These are phyloP conservation scores for Diacarnus erythraeanus DNA, from an alignment of 37 sponge, comb jelly and placozoan species.

Conservation along the genomic window DNA sequence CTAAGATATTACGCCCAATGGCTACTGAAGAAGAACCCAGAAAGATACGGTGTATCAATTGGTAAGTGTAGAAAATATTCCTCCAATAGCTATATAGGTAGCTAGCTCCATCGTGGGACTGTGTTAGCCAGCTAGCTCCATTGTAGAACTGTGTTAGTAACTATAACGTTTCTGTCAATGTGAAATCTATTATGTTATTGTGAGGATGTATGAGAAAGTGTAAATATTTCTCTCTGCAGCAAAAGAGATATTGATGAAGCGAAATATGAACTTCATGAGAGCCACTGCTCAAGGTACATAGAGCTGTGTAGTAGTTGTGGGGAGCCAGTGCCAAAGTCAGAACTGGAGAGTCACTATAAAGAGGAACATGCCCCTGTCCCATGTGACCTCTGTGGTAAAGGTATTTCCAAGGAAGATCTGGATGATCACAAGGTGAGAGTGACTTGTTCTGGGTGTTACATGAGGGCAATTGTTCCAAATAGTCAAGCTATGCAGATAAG, in stretches of 20 bases:
- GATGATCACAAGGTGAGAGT: conserved; percentile 62
- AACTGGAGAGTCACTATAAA: conserved; percentile 56
- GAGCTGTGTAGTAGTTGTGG: conserved; percentile 50
- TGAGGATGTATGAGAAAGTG: too few species aligned
- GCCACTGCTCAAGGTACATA: conserved; percentile 50
- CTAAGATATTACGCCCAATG: too few species aligned
- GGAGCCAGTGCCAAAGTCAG: conserved; percentile 44
- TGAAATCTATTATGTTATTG: too few species aligned
- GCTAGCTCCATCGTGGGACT: too few species aligned
- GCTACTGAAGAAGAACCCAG: not conserved
- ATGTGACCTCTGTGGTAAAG: conserved; percentile 54
- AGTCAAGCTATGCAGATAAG: not conserved
- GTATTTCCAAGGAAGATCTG: conserved; percentile 24
- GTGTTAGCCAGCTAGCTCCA: too few species aligned
- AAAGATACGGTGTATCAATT: not conserved
- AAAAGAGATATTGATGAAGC: conserved; percentile 26
- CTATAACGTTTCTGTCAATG: too few species aligned
- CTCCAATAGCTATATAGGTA: too few species aligned
- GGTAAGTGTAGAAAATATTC: not conserved
- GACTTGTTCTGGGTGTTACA: not conserved
- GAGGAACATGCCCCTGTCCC: conserved; percentile 55
- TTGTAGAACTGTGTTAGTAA: too few species aligned
- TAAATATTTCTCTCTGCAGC: conserved; percentile 49
- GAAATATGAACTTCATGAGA: conserved; percentile 51
- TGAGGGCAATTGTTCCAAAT: not conserved